A percentile compares a stretch with the other conserved stretches of the same genome.
phyloP scores from a whole-genome alignment of 2,113 vertebrate species.

The Cranoglanis bouderius region DNA sequence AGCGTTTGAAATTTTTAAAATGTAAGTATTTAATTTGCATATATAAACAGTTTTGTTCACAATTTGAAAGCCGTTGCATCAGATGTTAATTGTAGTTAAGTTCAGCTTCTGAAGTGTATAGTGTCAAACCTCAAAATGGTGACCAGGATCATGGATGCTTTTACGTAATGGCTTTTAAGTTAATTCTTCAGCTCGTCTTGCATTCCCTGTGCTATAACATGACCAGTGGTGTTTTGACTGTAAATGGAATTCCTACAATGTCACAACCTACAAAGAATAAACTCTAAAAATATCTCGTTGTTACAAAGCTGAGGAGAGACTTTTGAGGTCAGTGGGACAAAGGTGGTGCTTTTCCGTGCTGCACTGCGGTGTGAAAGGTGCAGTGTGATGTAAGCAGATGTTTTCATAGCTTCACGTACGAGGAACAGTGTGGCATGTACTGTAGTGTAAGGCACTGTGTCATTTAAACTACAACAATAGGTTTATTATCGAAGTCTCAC shows the following conservation, averaged over 20 bases:
- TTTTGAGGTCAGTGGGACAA: slow-evolving; percentile 3
- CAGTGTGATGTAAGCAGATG: not conserved
- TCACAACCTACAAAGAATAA: not conserved
- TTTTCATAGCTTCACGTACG: not conserved
- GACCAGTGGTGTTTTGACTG: not conserved
- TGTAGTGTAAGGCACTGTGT: slow-evolving; percentile 1
- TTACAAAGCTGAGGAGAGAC: not conserved
- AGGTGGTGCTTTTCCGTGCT: not conserved
- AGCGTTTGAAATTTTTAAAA: not conserved
- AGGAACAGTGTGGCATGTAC: not conserved
- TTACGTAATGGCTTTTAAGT: not conserved
- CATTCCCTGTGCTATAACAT: not conserved
- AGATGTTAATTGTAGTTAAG: not conserved
- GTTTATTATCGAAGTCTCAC: not conserved
- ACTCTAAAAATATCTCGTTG: not conserved
- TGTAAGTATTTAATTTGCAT: not conserved
- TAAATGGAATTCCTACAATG: not conserved
- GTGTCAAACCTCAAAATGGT: not conserved
- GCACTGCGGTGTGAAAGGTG: not conserved
- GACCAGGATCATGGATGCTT: not conserved
- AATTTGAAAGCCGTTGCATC: not conserved
- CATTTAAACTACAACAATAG: not conserved
- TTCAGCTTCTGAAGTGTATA: not conserved
- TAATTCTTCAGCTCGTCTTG: not conserved
- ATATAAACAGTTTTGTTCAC: not conserved